These are phyloP conservation scores for Schizopygopsis malacanthus DNA, from an alignment of 2,797 vertebrate genomes.

Conservation along the genomic window DNA sequence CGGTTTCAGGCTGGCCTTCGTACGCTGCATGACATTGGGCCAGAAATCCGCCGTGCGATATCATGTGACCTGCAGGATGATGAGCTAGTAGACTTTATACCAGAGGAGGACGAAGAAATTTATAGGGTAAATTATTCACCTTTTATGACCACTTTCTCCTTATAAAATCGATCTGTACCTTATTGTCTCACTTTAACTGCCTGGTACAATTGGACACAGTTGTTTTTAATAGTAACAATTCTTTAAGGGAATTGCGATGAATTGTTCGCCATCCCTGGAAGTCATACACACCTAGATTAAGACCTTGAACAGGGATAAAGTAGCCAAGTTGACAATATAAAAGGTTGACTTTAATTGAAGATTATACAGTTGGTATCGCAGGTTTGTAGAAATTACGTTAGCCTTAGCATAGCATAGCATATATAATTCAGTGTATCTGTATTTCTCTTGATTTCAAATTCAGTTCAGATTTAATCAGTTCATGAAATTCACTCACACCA, in stretches of 20 bases:
- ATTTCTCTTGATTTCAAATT: slow-evolving; percentile 64
- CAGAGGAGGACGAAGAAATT: slow-evolving; percentile 96
- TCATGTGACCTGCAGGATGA: slow-evolving; percentile 99
- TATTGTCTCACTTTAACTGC: slow-evolving; percentile 30
- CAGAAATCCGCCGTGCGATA: slow-evolving; percentile 99
- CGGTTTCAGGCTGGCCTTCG: slow-evolving; percentile 98
- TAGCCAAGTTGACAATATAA: background rate
- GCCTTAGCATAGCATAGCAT: background rate
- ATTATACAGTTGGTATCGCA: background rate
- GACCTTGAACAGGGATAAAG: slow-evolving; percentile 12
- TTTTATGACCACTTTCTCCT: slow-evolving; percentile 58
- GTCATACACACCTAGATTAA: slow-evolving; percentile 27
- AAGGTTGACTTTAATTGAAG: background rate
- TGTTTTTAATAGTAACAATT: slow-evolving; percentile 20
- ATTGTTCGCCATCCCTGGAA: slow-evolving; percentile 11
- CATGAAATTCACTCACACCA: slow-evolving; percentile 65
- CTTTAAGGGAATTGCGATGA: slow-evolving; percentile 13
- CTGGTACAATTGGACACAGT: slow-evolving; percentile 34
- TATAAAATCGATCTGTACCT: slow-evolving; percentile 44
- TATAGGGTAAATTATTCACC: slow-evolving; percentile 92
- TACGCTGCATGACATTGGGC: slow-evolving; percentile 99
- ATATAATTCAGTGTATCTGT: slow-evolving; percentile 21
- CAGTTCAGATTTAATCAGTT: slow-evolving; percentile 66
- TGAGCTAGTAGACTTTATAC: slow-evolving; percentile 95
- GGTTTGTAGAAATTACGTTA: background rate